These are phyloP conservation scores for Poecilia gillii DNA, from an alignment of 2,797 vertebrate species.

Conservation along the genomic window DNA sequence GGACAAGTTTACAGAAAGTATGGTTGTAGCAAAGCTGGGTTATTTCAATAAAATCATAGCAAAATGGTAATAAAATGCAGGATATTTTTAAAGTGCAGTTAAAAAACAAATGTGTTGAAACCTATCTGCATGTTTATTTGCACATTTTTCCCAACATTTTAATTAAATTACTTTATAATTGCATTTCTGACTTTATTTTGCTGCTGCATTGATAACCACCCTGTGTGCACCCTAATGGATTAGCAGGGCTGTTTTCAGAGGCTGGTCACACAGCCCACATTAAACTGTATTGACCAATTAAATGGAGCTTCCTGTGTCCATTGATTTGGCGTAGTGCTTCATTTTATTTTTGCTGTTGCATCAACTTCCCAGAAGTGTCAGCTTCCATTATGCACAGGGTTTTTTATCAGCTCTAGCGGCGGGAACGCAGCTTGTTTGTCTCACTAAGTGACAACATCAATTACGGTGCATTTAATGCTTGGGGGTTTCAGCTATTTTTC, in stretches of 20 bases:
- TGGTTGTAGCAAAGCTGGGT: neutral
- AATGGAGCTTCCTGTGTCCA: slow-evolving; percentile 47
- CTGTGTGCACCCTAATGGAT: slow-evolving; percentile 26
- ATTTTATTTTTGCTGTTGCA: slow-evolving; percentile 26
- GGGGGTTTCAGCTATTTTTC: neutral
- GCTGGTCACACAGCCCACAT: slow-evolving; percentile 29
- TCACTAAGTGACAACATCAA: slow-evolving; percentile 11
- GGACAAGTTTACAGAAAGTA: neutral
- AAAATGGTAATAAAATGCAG: neutral
- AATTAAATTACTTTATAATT: neutral
- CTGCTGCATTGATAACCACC: neutral
- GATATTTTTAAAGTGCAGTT: neutral
- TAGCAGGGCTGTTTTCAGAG: slow-evolving; percentile 18
- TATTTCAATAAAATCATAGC: neutral
- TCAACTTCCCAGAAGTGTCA: slow-evolving; percentile 59
- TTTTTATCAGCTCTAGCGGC: slow-evolving; percentile 40
- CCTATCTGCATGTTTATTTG: neutral
- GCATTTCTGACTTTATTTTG: neutral
- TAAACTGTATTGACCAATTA: slow-evolving; percentile 39
- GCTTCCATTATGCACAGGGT: slow-evolving; percentile 41
- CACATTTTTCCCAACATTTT: neutral
- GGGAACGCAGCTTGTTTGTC: neutral
- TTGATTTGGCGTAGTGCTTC: slow-evolving; percentile 50
- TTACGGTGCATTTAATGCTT: neutral
- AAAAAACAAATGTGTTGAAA: neutral